Evolutionary conservation across 1,140 invertebrate species (phyloP).

Genomic region (Procambarus clarkii): DNA sequence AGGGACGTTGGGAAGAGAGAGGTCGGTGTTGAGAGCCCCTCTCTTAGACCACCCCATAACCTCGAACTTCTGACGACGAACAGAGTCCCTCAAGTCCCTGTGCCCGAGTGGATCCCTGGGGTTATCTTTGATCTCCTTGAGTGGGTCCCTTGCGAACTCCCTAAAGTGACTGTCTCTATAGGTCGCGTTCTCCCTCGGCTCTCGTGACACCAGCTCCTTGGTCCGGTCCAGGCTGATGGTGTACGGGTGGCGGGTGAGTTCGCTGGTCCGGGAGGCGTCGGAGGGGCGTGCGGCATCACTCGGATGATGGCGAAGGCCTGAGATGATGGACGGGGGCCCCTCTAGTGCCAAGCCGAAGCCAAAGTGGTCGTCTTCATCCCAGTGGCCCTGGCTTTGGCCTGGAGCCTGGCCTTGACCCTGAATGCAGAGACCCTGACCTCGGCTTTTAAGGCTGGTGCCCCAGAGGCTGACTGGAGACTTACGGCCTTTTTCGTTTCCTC

Average conservation of each 20-base stretch:
- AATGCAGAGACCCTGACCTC: slow-evolving; percentile 53
- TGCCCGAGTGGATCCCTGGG: slow-evolving; percentile 29
- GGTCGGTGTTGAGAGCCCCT: slow-evolving; percentile 75
- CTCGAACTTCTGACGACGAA: slow-evolving; percentile 52
- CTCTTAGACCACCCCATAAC: slow-evolving; percentile 69
- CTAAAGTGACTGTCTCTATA: slow-evolving; percentile 57
- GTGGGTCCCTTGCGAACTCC: slow-evolving; percentile 54
- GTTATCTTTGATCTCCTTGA: slow-evolving; percentile 70
- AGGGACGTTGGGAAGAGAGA: slow-evolving; percentile 77
- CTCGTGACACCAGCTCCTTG: slow-evolving; percentile 57
- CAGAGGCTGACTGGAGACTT: slow-evolving; percentile 64
- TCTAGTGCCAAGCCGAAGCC: neutral
- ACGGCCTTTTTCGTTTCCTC: slow-evolving; percentile 42
- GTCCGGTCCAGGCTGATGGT: slow-evolving; percentile 71
- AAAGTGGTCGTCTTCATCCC: slow-evolving; percentile 47
- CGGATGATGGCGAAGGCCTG: slow-evolving; percentile 22
- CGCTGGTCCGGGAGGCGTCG: slow-evolving; percentile 37
- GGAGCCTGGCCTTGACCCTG: slow-evolving; percentile 43
- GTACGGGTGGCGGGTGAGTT: slow-evolving; percentile 66
- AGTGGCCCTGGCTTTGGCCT: slow-evolving; percentile 16
- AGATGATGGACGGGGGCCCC: slow-evolving; percentile 44
- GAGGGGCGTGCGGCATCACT: slow-evolving; percentile 8
- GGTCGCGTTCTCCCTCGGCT: slow-evolving; percentile 39
- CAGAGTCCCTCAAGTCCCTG: slow-evolving; percentile 35
- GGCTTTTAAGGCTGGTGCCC: slow-evolving; percentile 45